phyloP scores from a whole-genome alignment of 2,888 invertebrate species.

The Euplexia lucipara region DNA sequence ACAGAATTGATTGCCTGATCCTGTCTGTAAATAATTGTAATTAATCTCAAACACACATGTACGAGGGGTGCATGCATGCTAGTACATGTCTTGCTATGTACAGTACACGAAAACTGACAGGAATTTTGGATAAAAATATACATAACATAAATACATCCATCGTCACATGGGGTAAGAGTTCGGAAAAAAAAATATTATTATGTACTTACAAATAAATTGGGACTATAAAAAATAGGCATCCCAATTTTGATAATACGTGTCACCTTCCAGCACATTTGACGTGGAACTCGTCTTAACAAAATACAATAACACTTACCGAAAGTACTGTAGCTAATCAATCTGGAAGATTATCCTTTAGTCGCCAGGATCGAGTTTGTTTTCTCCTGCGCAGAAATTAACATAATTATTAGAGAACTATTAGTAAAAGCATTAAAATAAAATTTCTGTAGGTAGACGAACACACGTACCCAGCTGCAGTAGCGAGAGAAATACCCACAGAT shows the following conservation, averaged over 20 bases:
- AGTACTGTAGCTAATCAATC: constrained; percentile 90
- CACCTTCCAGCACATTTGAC: constrained; percentile 91
- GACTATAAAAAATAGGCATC: constrained; percentile 71
- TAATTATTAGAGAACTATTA: constrained; percentile 68
- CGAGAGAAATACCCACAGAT: constrained; percentile 84
- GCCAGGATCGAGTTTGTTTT: constrained; percentile 86
- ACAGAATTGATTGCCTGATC: not conserved
- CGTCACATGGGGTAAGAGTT: not conserved
- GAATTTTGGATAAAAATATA: constrained; percentile 1
- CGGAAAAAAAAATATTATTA: constrained; percentile 6
- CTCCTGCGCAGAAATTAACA: constrained; percentile 80
- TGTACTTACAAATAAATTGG: constrained; percentile 13
- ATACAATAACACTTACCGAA: constrained; percentile 84
- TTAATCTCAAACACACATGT: constrained; percentile 20
- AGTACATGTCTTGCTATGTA: constrained; percentile 14
- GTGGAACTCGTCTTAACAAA: constrained; percentile 85
- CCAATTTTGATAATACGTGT: constrained; percentile 89
- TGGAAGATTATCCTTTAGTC: constrained; percentile 83
- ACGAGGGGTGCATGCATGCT: constrained; percentile 15
- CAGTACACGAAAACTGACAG: constrained; percentile 9
- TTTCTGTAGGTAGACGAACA: constrained; percentile 63
- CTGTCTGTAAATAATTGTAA: not conserved
- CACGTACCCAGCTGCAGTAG: constrained; percentile 88
- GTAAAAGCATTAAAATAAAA: constrained; percentile 72
- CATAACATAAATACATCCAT: not conserved